A percentile compares a stretch with the other conserved stretches of the same genome.
phyloP scores from a whole-genome alignment of 2,888 invertebrate genomes.

The Fragum fragum region DNA sequence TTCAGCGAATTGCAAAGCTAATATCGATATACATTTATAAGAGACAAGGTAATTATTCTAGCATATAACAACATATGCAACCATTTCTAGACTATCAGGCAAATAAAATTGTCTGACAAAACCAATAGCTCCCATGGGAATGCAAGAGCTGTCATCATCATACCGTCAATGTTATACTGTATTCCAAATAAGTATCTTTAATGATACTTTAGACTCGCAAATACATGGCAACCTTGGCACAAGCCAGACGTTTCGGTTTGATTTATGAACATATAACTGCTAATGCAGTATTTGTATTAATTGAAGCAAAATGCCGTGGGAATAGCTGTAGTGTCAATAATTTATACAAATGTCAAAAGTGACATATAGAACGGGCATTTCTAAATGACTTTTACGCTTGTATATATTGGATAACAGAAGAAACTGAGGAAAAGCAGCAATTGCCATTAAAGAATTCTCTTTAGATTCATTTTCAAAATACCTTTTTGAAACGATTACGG shows the following conservation, averaged over 20 bases:
- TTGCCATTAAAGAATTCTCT: too few relatives aligned
- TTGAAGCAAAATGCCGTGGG: conserved; percentile 25
- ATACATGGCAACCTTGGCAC: neutral
- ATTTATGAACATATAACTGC: conserved; percentile 4
- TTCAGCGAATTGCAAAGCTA: too few relatives aligned
- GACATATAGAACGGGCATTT: neutral
- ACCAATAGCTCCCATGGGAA: neutral
- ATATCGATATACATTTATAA: too few relatives aligned
- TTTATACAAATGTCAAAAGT: conserved; percentile 7
- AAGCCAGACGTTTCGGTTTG: neutral
- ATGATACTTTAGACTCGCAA: neutral
- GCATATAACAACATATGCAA: neutral
- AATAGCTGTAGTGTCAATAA: conserved; percentile 8
- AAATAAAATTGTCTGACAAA: neutral
- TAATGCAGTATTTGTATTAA: conserved; percentile 12
- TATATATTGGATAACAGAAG: neutral
- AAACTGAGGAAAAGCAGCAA: too few relatives aligned
- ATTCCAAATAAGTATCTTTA: neutral
- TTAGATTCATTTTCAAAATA: too few relatives aligned
- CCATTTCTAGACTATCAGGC: neutral
- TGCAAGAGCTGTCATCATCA: neutral
- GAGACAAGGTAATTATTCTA: neutral
- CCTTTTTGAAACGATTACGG: too few relatives aligned
- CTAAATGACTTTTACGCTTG: neutral
- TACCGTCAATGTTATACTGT: neutral